Conservation (phyloP, 2,797 vertebrate genomes). For the Xerus rutilus region DNA sequence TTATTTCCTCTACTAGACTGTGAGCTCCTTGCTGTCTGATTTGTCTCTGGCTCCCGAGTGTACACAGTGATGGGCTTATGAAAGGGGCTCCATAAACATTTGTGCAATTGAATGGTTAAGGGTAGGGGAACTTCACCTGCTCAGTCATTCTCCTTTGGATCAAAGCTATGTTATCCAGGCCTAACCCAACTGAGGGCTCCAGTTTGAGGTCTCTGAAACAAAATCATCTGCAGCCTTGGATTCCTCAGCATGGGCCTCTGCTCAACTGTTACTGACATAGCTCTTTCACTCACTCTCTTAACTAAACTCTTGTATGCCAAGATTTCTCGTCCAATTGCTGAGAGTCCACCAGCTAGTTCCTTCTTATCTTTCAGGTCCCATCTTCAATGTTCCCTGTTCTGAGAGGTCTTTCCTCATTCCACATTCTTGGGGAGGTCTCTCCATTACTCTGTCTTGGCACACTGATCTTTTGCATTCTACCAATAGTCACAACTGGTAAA, state of each 20-base stretch:
- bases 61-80: neutral
- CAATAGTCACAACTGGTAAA: neutral
- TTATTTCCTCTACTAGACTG: neutral
- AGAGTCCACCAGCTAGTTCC: neutral
- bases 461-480: neutral
- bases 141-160: neutral
- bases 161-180: neutral
- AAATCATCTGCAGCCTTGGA: neutral
- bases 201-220: neutral
- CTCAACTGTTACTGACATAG: neutral
- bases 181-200: neutral
- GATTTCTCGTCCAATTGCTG: neutral
- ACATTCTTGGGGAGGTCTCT: neutral
- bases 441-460: neutral
- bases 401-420: neutral
- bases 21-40: slow-evolving; percentile 17
- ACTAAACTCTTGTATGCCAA: neutral
- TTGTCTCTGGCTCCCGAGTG: neutral
- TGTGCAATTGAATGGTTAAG: neutral
- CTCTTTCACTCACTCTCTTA: slow-evolving; percentile 15
- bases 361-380: neutral
- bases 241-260: neutral
- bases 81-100: neutral
- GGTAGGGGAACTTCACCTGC: neutral
- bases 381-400: neutral